phyloP scores from a whole-genome alignment of 2,888 invertebrate species.

The Lumbricus terrestris region DNA sequence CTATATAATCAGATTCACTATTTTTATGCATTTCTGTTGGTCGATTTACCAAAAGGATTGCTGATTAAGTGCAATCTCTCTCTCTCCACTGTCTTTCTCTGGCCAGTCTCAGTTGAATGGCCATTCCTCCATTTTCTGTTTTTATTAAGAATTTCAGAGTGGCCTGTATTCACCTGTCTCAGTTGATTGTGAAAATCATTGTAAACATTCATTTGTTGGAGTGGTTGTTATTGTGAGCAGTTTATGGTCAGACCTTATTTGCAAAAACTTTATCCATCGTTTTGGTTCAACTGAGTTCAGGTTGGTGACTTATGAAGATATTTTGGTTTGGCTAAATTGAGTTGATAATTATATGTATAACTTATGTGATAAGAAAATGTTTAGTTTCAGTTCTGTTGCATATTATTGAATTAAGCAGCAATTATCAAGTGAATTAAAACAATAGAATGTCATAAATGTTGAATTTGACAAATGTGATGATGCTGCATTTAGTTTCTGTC shows the following conservation, averaged over 20 bases:
- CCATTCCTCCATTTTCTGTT: not conserved
- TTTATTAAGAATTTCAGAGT: not conserved
- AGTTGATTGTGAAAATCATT: not conserved
- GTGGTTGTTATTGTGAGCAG: not conserved
- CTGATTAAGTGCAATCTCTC: not conserved
- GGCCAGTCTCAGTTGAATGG: not conserved
- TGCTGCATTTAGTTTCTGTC: not conserved
- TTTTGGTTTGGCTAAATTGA: not conserved
- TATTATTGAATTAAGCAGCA: not conserved
- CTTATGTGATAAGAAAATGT: not conserved
- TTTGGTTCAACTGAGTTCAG: not conserved
- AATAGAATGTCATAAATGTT: not conserved
- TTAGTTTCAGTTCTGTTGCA: not conserved
- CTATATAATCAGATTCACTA: not conserved
- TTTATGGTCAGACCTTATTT: not conserved
- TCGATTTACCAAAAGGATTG: not conserved
- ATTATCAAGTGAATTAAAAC: not conserved
- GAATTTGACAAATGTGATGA: not conserved
- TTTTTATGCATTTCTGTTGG: not conserved
- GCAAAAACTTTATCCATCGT: not conserved
- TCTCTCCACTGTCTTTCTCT: too few species aligned
- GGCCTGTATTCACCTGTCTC: not conserved
- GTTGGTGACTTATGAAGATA: not conserved
- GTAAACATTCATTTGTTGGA: not conserved
- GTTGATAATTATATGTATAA: not conserved